These are phyloP conservation scores for Amphibalanus amphitrite DNA, from an alignment of 1,140 invertebrate genomes.

Conservation along the genomic window DNA sequence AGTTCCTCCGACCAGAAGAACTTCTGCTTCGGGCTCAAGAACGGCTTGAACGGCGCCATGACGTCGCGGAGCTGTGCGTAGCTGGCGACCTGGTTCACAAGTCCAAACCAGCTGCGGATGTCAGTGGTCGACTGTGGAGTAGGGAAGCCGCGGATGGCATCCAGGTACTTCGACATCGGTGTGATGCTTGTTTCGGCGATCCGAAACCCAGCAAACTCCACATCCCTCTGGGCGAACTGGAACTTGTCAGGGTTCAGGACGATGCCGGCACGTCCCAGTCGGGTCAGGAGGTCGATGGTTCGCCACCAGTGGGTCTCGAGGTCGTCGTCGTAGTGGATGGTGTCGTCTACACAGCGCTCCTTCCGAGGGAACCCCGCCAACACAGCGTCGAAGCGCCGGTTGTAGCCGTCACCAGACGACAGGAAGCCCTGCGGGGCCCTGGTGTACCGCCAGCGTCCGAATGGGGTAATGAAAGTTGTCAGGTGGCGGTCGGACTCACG, in stretches of 20 bases:
- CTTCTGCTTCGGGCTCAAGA: neutral
- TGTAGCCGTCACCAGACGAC: neutral
- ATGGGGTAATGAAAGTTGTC: neutral
- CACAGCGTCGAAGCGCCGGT: neutral
- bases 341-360: neutral
- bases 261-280: neutral
- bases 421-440: neutral
- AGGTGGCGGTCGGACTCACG: neutral
- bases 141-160: neutral
- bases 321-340: neutral
- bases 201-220: neutral
- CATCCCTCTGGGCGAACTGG: neutral
- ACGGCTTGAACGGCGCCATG: neutral
- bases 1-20: neutral
- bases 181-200: neutral
- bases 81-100: neutral
- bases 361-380: neutral
- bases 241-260: neutral
- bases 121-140: neutral
- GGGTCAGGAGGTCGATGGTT: neutral
- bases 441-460: neutral
- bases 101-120: neutral
- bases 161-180: neutral
- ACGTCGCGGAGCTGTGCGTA: neutral
- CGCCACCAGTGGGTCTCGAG: neutral